phyloP scores from a whole-genome alignment of 2,113 vertebrate species.

The Hemiprocne comata region DNA sequence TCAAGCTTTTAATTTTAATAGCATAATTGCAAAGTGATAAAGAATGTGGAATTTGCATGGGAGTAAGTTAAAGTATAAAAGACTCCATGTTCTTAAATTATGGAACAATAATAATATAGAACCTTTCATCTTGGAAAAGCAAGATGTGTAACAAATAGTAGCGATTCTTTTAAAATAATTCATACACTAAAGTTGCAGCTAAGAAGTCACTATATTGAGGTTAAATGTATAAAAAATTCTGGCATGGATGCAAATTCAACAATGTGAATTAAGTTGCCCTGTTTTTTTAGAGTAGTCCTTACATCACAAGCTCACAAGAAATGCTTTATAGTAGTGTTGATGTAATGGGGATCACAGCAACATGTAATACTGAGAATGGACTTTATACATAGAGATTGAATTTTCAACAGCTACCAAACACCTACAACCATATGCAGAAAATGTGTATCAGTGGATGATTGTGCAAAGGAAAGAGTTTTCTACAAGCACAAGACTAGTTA shows the following conservation, averaged over 20 bases:
- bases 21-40: conserved; percentile 28
- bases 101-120: neutral
- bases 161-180: neutral
- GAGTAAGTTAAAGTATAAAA: conserved; percentile 1
- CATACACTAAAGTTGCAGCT: neutral
- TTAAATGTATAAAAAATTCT: neutral
- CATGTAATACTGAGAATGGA: neutral
- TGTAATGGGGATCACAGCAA: neutral
- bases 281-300: no score
- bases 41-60: neutral
- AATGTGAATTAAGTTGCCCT: neutral
- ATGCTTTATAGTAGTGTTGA: neutral
- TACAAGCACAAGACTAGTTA: neutral
- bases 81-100: neutral
- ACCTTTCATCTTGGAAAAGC: neutral
- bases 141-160: neutral
- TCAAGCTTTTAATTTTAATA: conserved; percentile 51
- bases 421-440: neutral
- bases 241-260: neutral
- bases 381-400: neutral
- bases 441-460: neutral
- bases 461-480: neutral
- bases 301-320: neutral
- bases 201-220: neutral
- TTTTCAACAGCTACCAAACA: neutral